Evolutionary conservation across 64 coral and sea anemone genomes (phyloP).

Genomic region (Hydrozoanthus tunicans): DNA sequence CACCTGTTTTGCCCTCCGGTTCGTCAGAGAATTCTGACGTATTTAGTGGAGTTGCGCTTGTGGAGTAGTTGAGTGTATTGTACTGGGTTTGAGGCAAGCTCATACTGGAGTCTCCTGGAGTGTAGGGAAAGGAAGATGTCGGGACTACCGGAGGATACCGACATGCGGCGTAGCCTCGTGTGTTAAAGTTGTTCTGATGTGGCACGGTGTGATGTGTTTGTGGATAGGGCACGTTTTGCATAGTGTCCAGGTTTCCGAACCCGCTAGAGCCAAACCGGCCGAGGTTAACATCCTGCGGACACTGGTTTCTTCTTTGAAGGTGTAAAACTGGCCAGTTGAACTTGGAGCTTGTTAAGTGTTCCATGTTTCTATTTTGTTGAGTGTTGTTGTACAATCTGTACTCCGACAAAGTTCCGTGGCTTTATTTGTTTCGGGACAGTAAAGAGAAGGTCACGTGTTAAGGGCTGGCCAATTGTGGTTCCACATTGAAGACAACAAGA

Average conservation of each 20-base stretch:
- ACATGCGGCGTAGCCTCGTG: not conserved
- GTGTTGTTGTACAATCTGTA: not conserved
- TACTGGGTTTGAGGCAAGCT: not conserved
- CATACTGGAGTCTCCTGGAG: constrained; percentile 17
- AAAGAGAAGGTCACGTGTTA: constrained; percentile 31
- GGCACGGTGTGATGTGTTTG: not conserved
- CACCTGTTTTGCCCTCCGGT: constrained; percentile 42
- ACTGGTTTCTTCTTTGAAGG: constrained; percentile 18
- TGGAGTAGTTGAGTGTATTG: not conserved
- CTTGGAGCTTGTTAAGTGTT: constrained; percentile 10
- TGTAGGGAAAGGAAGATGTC: not conserved
- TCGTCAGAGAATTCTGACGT: constrained; percentile 33
- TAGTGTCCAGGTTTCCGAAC: constrained; percentile 6
- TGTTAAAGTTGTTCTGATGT: constrained; percentile 17
- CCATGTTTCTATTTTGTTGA: constrained; percentile 41
- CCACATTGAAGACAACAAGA: constrained; percentile 12
- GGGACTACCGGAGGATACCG: constrained; percentile 1
- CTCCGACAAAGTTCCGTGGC: constrained; percentile 27
- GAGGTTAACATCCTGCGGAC: not conserved
- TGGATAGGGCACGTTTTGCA: not conserved
- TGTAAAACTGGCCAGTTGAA: constrained; percentile 44
- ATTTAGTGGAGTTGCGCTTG: constrained; percentile 2
- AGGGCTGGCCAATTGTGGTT: constrained; percentile 6
- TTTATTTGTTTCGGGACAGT: constrained; percentile 40
- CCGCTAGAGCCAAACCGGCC: constrained; percentile 23